Evolutionary conservation across 2,797 vertebrate genomes (phyloP), one percentile per base, ranked within the genome.

Genomic region (Lagothrix lagotricha): DNA sequence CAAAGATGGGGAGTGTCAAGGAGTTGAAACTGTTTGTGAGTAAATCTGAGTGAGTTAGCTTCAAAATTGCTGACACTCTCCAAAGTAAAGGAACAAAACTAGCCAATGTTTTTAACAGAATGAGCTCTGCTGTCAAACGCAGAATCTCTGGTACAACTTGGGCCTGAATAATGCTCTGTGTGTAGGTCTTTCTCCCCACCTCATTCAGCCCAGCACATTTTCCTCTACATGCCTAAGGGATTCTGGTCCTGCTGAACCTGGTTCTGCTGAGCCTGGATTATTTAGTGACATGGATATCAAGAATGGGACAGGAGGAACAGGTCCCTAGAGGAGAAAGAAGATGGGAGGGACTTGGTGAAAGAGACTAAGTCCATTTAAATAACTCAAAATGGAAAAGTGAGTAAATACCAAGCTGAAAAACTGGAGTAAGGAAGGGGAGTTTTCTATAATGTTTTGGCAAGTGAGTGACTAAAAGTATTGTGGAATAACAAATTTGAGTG

Each of bases 341-440:
- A 46, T 10, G 2, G 2, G 20, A 36, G 44, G 7, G 6, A 7
- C 9, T 39, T 24, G 9, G 15, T 12, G 7, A 58, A 64, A 85
- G 26, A 46, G 33, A 1, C 1, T 30, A 39, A n/a, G 0, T 39
- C 17, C 3, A 5, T 75, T 22, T 48, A 36, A 1, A 3, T 9
- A 26, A 36, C 3, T 30, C 1, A 4, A 13, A 22, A 19, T 28
- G 20, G 11, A 70, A 86, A 41, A 5, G 1, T 2, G 11, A 1
- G 17, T 2, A 1, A 39, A 73, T 12, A 36, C 30, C 46, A 36
- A 20, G 8, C 8, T 77, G 44, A 33, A 86, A 41, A 39, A 1
- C 19, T 14, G 1, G 20, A 11, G 12, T 61, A 8, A 86, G 13
- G 2, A 79, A 41, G 17, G 9, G 1, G 20, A 9, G 2, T 8